These are phyloP conservation scores for Acronicta alni DNA, from an alignment of 2,888 invertebrate genomes.

Conservation along the genomic window DNA sequence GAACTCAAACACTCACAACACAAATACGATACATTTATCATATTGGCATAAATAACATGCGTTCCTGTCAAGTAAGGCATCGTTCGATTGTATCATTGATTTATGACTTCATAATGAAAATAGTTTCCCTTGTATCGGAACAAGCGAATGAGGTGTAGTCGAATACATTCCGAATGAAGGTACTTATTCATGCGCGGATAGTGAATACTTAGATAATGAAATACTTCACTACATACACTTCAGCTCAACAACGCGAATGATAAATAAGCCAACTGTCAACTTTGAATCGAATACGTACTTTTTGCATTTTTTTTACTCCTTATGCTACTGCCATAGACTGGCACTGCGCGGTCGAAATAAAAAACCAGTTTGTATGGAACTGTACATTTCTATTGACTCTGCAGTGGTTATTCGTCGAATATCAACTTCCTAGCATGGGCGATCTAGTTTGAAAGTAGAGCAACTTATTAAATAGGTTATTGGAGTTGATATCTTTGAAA, in stretches of 20 bases:
- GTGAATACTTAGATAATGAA: constrained; percentile 68
- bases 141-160: constrained; percentile 59
- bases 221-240: constrained; percentile 57
- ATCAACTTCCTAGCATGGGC: constrained; percentile 26
- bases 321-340: constrained; percentile 14
- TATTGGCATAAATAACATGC: constrained; percentile 80
- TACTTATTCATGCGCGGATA: constrained; percentile 63
- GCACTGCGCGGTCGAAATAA: constrained; percentile 1
- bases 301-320: constrained; percentile 37
- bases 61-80: constrained; percentile 78
- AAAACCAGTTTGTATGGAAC: constrained; percentile 21
- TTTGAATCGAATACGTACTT: constrained; percentile 50
- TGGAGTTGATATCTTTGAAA: constrained; percentile 37
- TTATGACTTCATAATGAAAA: constrained; percentile 86
- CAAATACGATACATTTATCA: constrained; percentile 74
- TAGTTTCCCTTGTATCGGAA: constrained; percentile 75
- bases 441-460: constrained; percentile 44
- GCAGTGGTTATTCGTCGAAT: constrained; percentile 33
- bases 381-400: constrained; percentile 25
- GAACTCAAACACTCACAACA: constrained; percentile 55
- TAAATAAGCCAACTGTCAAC: constrained; percentile 58
- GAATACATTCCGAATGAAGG: constrained; percentile 66
- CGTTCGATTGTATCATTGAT: constrained; percentile 84
- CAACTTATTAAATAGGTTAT: constrained; percentile 45
- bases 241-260: constrained; percentile 38